Percentiles rank a stretch among this genome's conserved stretches.
phyloP scores from a whole-genome alignment of 2,888 invertebrate species.

The Agriotes lineatus region DNA sequence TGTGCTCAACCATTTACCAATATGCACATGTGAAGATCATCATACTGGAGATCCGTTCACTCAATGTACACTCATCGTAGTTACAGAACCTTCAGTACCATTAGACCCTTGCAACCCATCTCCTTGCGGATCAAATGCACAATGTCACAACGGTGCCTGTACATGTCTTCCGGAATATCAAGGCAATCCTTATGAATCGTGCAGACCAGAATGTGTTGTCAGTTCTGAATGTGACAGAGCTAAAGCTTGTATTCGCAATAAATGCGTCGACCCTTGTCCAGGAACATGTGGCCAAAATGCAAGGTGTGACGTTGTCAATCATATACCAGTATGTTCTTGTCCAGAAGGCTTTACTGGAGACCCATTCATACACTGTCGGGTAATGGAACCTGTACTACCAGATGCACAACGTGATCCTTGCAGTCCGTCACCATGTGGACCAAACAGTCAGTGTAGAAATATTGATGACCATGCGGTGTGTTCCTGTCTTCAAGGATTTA shows the following conservation, averaged over 20 bases:
- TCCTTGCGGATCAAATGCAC: slow-evolving; percentile 86
- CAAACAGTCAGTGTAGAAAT: slow-evolving; percentile 84
- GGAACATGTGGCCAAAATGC: slow-evolving; percentile 85
- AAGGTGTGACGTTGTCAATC: slow-evolving; percentile 83
- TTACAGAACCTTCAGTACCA: slow-evolving; percentile 61
- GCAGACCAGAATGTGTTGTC: slow-evolving; percentile 85
- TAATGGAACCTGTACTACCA: slow-evolving; percentile 69
- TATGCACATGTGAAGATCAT: slow-evolving; percentile 70
- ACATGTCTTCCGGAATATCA: slow-evolving; percentile 82
- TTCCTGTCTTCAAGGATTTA: slow-evolving; percentile 83
- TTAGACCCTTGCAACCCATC: slow-evolving; percentile 79
- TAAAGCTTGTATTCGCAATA: slow-evolving; percentile 84
- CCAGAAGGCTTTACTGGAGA: slow-evolving; percentile 82
- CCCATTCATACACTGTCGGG: slow-evolving; percentile 83
- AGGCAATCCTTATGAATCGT: slow-evolving; percentile 85
- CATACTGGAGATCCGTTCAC: slow-evolving; percentile 84
- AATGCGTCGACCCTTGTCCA: slow-evolving; percentile 86
- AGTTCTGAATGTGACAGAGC: slow-evolving; percentile 84
- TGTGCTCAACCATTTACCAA: slow-evolving; percentile 69
- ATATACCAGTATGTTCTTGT: slow-evolving; percentile 86
- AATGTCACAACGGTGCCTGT: slow-evolving; percentile 79
- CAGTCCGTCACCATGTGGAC: slow-evolving; percentile 88
- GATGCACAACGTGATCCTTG: too few species aligned
- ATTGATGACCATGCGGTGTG: slow-evolving; percentile 85
- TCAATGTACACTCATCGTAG: slow-evolving; percentile 74